Base-by-base conservation (phyloP, 2,113 vertebrate genomes). In the Pollimyrus isidori region DNA sequence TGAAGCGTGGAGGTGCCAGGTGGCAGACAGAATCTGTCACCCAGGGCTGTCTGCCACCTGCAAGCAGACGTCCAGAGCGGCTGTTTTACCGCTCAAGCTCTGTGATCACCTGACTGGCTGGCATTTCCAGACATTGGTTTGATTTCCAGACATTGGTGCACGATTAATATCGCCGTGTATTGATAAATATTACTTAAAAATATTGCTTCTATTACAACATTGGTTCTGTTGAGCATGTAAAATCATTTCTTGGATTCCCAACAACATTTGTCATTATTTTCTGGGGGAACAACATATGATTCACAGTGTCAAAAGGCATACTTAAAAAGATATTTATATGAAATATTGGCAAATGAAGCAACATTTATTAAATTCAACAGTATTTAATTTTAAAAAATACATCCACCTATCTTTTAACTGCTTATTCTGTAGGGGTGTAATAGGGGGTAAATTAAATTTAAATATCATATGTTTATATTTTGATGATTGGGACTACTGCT, bases 1-100 rank as follows among this genome's bases (percentile, higher is more conserved):
- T 4, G 88, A 82, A 89, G 91, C 93, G 88, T 93, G 91, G 92
- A 89, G 90, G 91, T 91, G 89, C 90, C 92, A 94, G 92, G 93
- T 94, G 93, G 92, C 90, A 90, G 83, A 90, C 86, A 45, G 88
- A 88, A 93, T 93, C 89, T 93, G 92, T 90, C 88, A 11, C 11
- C 92, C 90, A 91, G 91, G 86, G 87, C 83, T 62, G 87, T 65
- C 45, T 50, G 87, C 62, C 88, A 86, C 76, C 53, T 90, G 88
- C 87, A 42, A 88, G 48, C 82, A 15, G 48, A 88, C 50, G 89
- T 76, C 35, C 23, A 50, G 39, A 45, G 49, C 48, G 80, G 52
- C 69, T 69, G 2, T n/a, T 39, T 85, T 42, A 53, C 73, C 86
- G 30, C 19, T 53, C 53, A 13, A 84, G 46, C 58, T 76, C 45